Evolutionary conservation across 2,888 invertebrate species (phyloP).

Genomic region (Phaedon cochleariae): DNA sequence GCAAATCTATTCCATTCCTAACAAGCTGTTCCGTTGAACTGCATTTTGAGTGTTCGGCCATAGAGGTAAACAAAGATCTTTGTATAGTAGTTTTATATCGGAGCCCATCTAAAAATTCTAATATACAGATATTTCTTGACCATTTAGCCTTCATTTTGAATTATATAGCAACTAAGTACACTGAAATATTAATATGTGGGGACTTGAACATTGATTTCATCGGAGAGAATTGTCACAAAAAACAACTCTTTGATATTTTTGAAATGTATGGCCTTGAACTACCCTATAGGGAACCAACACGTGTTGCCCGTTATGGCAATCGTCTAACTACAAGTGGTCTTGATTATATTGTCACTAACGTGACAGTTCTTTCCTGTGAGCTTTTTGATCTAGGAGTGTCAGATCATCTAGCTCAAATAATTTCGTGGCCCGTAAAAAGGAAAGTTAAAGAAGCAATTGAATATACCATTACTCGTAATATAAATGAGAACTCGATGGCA

Average conservation of each 20-base stretch:
- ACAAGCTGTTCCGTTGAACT: background rate
- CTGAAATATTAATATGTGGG: slow-evolving; percentile 4
- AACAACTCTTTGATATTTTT: slow-evolving; percentile 7
- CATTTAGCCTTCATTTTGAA: background rate
- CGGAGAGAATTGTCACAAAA: background rate
- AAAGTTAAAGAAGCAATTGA: background rate
- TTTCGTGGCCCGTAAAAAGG: background rate
- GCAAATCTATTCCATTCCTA: background rate
- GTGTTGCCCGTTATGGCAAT: background rate
- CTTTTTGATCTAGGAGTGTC: slow-evolving; percentile 5
- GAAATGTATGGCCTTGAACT: slow-evolving; percentile 9
- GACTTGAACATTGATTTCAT: slow-evolving; percentile 11
- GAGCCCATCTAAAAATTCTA: background rate
- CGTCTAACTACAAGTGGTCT: slow-evolving; percentile 6
- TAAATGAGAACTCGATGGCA: background rate
- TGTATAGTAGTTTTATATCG: slow-evolving; percentile 3
- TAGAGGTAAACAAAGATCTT: too few relatives aligned
- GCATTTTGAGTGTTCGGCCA: too few relatives aligned
- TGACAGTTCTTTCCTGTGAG: background rate
- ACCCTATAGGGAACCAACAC: slow-evolving; percentile 4
- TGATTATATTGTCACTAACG: slow-evolving; percentile 6
- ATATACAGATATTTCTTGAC: background rate
- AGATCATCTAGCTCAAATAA: slow-evolving; percentile 6
- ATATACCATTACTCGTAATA: background rate
- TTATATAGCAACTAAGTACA: background rate